Base-by-base conservation (phyloP, 2,797 vertebrate species). In the Pipistrellus pipistrellus region DNA sequence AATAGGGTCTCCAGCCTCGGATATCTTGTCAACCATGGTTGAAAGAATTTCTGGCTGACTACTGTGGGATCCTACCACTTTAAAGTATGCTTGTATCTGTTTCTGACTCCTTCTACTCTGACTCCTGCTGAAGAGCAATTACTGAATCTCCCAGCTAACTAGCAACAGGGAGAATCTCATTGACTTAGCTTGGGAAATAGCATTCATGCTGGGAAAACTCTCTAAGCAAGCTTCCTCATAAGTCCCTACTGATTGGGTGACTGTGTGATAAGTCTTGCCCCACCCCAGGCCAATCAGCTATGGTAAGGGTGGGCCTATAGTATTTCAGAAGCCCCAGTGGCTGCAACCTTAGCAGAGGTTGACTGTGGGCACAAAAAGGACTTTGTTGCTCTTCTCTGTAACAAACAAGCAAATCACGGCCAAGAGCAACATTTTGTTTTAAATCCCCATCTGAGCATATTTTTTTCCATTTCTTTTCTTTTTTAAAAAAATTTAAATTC, bases 41-140 rank as follows among this genome's bases (percentile, higher is more conserved):
- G 78, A 32, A 80, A 91, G 84, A 88, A 84, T 57, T 91, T 14
- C 51, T 73, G 71, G 66, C 59, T 81, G 27, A 53, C n/a, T 91
- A 9, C 68, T 25, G 25, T 93, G 55, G 72, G 18, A 27, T 68
- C 30, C 48, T 57, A 51, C 23, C 76, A n/a, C 35, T 27, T 93
- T 23, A 64, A 81, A 89, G 48, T 64, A 9, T 35, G 8, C 32
- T 85, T 78, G 11, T 69, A 10, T 75, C 38, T 95, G 30, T 41
- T 75, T 62, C 53, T 66, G 11, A 9, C 18, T 85, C 51, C 57
- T 83, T 81, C 75, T 91, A 3, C 14, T 77, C 21, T 13, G 5
- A 12, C 55, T 48, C 38, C 59, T 15, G 46, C 44, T 78, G 51
- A 76, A 15, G 11, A 84, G 71, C 53, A 92, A 53, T 88, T 30